Evolutionary conservation across 2,888 invertebrate genomes (phyloP).

Genomic region (Lamellibrachia columna): DNA sequence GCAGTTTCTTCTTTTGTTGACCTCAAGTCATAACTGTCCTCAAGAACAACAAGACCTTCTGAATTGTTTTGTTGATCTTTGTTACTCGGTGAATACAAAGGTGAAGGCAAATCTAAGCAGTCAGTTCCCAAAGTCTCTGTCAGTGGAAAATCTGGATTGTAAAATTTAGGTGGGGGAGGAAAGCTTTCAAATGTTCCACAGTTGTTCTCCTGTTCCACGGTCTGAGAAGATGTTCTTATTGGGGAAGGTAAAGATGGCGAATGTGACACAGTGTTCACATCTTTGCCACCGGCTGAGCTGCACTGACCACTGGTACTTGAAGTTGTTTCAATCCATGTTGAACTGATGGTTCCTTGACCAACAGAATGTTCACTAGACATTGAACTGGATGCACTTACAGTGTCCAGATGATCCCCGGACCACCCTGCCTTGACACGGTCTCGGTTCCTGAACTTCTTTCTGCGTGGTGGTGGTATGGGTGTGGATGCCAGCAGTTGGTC

Average conservation of each 20-base stretch:
- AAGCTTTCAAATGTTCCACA: neutral
- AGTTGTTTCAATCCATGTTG: neutral
- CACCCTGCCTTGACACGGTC: neutral
- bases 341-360: neutral
- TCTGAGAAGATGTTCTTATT: neutral
- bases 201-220: neutral
- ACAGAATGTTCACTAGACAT: neutral
- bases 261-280: neutral
- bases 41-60: neutral
- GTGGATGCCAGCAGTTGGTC: neutral
- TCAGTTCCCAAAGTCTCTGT: neutral
- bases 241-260: neutral
- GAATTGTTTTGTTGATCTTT: neutral
- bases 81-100: neutral
- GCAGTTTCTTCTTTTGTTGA: neutral
- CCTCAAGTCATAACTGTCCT: neutral
- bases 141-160: neutral
- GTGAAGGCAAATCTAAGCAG: neutral
- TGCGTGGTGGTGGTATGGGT: neutral
- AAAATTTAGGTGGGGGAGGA: neutral
- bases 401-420: neutral
- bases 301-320: neutral
- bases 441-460: neutral
- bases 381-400: neutral
- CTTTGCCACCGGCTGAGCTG: neutral